These are phyloP conservation scores for Yponomeuta sedellus DNA, from an alignment of 2,888 invertebrate genomes.

Conservation along the genomic window DNA sequence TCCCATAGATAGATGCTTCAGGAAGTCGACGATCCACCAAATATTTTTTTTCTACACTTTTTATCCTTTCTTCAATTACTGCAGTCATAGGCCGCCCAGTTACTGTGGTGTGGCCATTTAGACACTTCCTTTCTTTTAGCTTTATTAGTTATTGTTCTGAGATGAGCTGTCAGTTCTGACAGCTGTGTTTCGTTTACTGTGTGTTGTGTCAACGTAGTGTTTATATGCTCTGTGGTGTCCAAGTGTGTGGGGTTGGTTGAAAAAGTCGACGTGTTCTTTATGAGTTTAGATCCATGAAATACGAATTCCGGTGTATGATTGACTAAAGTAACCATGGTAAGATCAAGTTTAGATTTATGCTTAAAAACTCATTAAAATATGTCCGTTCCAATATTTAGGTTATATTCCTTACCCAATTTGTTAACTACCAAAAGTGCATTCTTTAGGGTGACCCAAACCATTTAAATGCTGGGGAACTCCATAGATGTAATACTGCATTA, in stretches of 20 bases:
- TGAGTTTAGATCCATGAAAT: slow-evolving; percentile 8
- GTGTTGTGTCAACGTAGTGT: too few species aligned
- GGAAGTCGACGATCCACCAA: too few species aligned
- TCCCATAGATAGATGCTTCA: too few species aligned
- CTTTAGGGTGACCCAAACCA: not conserved
- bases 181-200: not conserved
- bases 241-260: not conserved
- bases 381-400: not conserved
- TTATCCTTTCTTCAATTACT: too few species aligned
- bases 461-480: not conserved
- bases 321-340: slow-evolving; percentile 17
- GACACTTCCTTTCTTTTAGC: too few species aligned
- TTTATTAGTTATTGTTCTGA: too few species aligned
- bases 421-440: not conserved
- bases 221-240: too few species aligned
- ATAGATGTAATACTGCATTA: not conserved
- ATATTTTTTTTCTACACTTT: too few species aligned
- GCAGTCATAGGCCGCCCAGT: too few species aligned
- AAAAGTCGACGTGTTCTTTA: not conserved
- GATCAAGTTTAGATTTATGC: not conserved
- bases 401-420: not conserved
- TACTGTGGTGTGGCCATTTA: too few species aligned
- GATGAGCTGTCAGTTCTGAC: slow-evolving; percentile 5
- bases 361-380: not conserved
- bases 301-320: slow-evolving; percentile 12